Evolutionary conservation across 2,113 vertebrate genomes (phyloP), one percentile per base, ranked within the genome.

Genomic region (Prolemur simus): DNA sequence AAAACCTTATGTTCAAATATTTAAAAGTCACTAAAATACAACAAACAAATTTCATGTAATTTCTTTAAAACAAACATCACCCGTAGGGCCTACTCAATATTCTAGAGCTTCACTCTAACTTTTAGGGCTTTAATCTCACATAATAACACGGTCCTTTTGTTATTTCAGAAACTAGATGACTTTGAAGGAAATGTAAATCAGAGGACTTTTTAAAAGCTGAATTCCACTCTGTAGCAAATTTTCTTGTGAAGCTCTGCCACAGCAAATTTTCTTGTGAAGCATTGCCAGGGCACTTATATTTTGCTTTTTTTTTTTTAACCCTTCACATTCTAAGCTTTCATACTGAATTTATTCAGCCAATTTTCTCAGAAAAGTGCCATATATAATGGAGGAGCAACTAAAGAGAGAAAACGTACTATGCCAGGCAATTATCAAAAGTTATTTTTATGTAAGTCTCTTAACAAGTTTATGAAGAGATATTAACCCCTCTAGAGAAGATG

Each of bases 161-260:
- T 97, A 97, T 97, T 96, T 96, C 77, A 95, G 92, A 96, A 97
- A 95, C 93, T 39, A 93, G 89, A 93, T 39, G 81, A 89, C 94
- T 98, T 66, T 97, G 95, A 97, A 97, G 94, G 27, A 94, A 93
- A 97, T 87, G 88, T 92, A 97, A 96, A 97, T 96, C 71, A 94
- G 90, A 96, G 54, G 58, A 42, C 11, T 64, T 96, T 94, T 87
- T 91, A 29, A 60, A 6, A 87, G 49, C 66, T 63, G 63, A 96
- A 87, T 97, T 97, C 74, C 39, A 93, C 47, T 93, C 64, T 93
- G 88, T 25, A 86, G 86, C 47, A 83, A 91, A 95, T 74, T 84
- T 96, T 89, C 90, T 95, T 96, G 85, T 95, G 96, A 96, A 93
- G 95, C 21, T 96, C 47, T 86, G 92, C 91, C 66, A 39, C 23